A percentile compares a stretch with the other conserved stretches of the same genome.
Conservation (phyloP, 92 coral and sea anemone species). For the Zoanthus sociatus region DNA sequence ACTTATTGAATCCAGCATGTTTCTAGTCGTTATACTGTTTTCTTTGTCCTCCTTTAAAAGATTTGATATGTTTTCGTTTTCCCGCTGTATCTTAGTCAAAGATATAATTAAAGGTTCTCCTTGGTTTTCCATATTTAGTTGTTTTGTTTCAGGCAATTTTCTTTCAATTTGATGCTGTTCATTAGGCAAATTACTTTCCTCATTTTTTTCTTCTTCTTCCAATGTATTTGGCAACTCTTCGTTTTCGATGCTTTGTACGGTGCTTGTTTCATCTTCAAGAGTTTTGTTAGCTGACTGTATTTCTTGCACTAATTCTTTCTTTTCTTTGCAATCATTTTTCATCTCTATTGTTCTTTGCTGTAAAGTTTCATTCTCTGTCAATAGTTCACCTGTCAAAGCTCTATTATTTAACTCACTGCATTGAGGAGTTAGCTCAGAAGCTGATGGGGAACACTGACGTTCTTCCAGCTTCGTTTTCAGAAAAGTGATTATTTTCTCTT, state of each 20-base stretch:
- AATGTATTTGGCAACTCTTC: neutral
- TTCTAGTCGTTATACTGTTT: neutral
- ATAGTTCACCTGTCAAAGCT: neutral
- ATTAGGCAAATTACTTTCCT: neutral
- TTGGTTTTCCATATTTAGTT: neutral
- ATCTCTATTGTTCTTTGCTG: neutral
- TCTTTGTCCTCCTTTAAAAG: conserved; percentile 15
- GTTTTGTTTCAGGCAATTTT: neutral
- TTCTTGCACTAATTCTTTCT: neutral
- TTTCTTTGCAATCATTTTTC: neutral
- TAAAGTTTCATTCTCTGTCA: neutral
- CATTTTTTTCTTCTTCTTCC: neutral
- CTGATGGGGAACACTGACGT: neutral
- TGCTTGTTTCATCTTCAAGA: conserved; percentile 5
- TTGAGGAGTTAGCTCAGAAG: neutral
- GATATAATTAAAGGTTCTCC: neutral
- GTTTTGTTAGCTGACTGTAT: neutral
- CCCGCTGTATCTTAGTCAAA: neutral
- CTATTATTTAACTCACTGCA: neutral
- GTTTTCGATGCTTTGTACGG: neutral
- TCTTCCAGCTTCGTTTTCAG: neutral
- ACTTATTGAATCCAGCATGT: conserved; percentile 4
- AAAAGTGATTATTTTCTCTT: conserved; percentile 1
- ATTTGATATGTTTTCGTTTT: neutral
- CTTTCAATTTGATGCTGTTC: neutral